These are phyloP conservation scores for Cliona cf. orientalis DNA, from an alignment of 37 sponge, comb jelly and placozoan species.

Conservation along the genomic window DNA sequence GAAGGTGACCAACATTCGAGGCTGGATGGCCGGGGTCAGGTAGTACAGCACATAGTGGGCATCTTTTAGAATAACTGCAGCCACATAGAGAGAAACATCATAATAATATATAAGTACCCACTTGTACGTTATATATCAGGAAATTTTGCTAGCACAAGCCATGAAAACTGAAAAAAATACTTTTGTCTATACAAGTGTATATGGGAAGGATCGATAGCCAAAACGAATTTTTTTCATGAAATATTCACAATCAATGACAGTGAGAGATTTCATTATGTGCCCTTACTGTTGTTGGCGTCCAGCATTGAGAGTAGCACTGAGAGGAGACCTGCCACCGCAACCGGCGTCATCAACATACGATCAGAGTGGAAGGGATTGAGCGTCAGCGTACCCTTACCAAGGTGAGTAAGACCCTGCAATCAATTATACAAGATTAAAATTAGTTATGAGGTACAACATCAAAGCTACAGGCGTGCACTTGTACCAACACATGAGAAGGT, in stretches of 20 bases:
- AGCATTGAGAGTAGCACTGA: conserved; percentile 72
- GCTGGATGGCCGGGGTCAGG: conserved; percentile 95
- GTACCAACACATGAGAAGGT: not conserved
- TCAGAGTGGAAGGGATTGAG: conserved; percentile 95
- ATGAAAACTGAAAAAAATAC: too few species aligned
- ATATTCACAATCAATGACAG: not conserved
- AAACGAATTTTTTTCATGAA: not conserved
- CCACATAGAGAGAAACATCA: too few species aligned
- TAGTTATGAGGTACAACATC: not conserved
- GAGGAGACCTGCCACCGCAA: conserved; percentile 89
- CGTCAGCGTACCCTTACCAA: conserved; percentile 98
- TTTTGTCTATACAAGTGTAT: too few species aligned
- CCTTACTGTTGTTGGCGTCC: conserved; percentile 87
- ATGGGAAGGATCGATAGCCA: not conserved
- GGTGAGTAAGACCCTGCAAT: conserved; percentile 89
- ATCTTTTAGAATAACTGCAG: conserved; percentile 63
- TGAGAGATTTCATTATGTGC: too few species aligned
- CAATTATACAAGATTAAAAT: not conserved
- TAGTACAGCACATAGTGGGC: conserved; percentile 91
- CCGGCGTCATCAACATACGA: conserved; percentile 83
- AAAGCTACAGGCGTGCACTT: not conserved
- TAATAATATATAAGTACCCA: too few species aligned
- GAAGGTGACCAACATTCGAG: conserved; percentile 96
- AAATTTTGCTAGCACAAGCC: too few species aligned
- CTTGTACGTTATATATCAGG: too few species aligned